These are phyloP conservation scores for Ophioninae sp. DNA, from an alignment of 2,888 invertebrate species.

Conservation along the genomic window DNA sequence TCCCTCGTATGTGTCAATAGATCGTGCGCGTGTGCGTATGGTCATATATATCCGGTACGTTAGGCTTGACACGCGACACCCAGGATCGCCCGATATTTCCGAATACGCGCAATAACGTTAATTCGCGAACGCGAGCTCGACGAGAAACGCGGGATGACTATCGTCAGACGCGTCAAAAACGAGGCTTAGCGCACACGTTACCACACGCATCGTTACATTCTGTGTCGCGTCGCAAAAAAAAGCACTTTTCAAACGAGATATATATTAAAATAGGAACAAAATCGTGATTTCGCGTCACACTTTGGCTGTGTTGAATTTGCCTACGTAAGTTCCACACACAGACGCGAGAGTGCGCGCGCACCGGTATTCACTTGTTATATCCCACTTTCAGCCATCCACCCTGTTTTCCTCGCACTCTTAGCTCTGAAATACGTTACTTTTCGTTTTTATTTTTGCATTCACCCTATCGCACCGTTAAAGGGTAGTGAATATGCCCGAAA, in stretches of 20 bases:
- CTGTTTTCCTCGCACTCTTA: not conserved
- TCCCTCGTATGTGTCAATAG: no score
- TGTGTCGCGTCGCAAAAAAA: no score
- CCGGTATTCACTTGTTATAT: not conserved
- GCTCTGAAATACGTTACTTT: not conserved
- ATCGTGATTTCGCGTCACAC: not conserved
- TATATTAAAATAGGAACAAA: no score
- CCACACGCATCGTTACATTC: no score
- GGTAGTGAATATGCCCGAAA: slow-evolving; percentile 14
- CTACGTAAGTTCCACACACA: not conserved
- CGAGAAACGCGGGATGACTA: no score
- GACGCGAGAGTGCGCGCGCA: not conserved
- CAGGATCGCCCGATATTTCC: not conserved
- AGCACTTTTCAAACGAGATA: not conserved
- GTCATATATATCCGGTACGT: no score
- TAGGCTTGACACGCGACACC: not conserved
- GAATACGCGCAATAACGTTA: not conserved
- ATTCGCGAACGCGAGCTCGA: no score
- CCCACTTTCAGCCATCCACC: not conserved
- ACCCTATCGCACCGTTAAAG: slow-evolving; percentile 1
- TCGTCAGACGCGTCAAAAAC: no score
- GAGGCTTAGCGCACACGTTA: no score
- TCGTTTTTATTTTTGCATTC: not conserved
- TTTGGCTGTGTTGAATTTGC: not conserved
- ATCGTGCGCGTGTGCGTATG: no score